Evolutionary conservation across 2,113 vertebrate species (phyloP).

Genomic region (Callospermophilus lateralis): DNA sequence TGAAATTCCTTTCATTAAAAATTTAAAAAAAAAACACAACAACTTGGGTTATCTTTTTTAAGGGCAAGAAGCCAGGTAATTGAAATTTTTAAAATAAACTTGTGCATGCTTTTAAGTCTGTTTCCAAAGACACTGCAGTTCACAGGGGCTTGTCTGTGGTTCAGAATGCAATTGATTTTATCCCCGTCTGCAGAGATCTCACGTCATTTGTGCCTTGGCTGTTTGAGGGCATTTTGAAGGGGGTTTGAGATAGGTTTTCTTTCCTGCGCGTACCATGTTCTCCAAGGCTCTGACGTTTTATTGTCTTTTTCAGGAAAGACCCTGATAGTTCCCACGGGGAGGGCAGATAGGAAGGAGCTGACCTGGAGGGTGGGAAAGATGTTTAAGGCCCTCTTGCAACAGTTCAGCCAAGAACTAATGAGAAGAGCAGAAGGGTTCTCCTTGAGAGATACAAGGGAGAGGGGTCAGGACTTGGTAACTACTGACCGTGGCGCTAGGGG

Average conservation of each 20-base stretch:
- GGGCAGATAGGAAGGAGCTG: background rate
- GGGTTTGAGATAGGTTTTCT: background rate
- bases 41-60: conserved; percentile 19
- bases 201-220: background rate
- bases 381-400: background rate
- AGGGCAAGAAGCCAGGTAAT: conserved; percentile 40
- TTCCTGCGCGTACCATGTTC: background rate
- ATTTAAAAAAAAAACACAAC: no score
- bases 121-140: conserved; percentile 49
- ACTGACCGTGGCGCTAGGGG: background rate
- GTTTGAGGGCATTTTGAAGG: conserved; percentile 43
- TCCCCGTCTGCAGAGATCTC: background rate
- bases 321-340: background rate
- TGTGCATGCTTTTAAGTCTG: background rate
- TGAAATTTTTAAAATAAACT: conserved; percentile 42
- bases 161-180: conserved; percentile 7
- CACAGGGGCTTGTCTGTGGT: background rate
- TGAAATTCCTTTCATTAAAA: conserved; percentile 3
- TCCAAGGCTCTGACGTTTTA: background rate
- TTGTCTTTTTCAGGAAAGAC: conserved; percentile 7
- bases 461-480: background rate
- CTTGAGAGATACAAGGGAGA: background rate
- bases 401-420: background rate
- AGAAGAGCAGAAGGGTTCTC: background rate
- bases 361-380: background rate